A percentile compares a stretch with the other conserved stretches of the same genome.
Evolutionary conservation across 1,140 invertebrate species (phyloP).

Genomic region (Melanaphis sacchari): DNA sequence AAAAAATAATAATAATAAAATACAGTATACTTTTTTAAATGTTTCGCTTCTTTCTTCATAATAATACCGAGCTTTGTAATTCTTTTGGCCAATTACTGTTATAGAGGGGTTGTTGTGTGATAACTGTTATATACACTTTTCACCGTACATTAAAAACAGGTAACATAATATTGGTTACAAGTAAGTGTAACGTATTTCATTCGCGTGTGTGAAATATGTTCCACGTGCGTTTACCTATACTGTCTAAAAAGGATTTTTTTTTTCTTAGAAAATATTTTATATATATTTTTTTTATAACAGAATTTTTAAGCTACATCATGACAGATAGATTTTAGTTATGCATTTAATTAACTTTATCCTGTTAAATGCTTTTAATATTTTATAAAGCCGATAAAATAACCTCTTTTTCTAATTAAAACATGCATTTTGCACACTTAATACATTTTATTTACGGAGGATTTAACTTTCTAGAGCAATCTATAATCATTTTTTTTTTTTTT

Average conservation of each 20-base stretch:
- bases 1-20: conserved; percentile 5
- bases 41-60: background rate
- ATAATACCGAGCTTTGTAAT: background rate
- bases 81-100: background rate
- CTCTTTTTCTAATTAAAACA: background rate
- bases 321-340: background rate
- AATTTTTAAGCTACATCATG: background rate
- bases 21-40: background rate
- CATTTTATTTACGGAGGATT: background rate
- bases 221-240: background rate
- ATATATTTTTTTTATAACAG: background rate
- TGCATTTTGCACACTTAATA: background rate
- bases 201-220: background rate
- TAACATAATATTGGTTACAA: background rate
- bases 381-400: background rate
- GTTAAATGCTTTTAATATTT: background rate
- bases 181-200: background rate
- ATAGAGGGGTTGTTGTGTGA: background rate
- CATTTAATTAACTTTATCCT: background rate
- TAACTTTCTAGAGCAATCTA: background rate
- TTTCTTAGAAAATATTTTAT: background rate
- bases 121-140: background rate
- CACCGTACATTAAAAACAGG: background rate
- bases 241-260: background rate
- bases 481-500: background rate